Evolutionary conservation across 2,888 invertebrate genomes (phyloP), one percentile per base, ranked within the genome.

Genomic region (Apocheima hispidaria): DNA sequence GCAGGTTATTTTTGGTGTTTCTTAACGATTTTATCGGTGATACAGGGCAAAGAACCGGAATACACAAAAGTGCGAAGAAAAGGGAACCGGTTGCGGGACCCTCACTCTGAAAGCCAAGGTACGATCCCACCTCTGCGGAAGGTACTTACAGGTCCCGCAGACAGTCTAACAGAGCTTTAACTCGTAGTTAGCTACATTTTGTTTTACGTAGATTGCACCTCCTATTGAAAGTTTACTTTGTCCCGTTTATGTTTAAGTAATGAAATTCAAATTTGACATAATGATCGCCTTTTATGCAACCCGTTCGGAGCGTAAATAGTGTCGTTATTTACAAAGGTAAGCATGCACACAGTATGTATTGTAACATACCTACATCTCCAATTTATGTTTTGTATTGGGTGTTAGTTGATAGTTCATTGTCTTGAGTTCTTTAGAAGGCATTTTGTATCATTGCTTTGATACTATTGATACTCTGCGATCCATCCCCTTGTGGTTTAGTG

Each of bases 31-130:
- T 46, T 35, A 18, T 20, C 4, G 23, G 36, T 59, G 21, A 35
- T 35, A 86, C 88, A 95, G 95, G 95, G 94, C 73, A 96, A 96
- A 91, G 96, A 96, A 81, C 96, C 96, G 61, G 96, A 96, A 83
- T 96, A 96, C 79, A 96, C 96, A 4, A 96, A 96, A 93, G 96
- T 96, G 18, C 92, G 96, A 80, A 95, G 96, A 95, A 96, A 96
- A 96, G 96, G 96, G 69, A 95, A 95, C 69, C 93, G 96, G 77
- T 93, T 96, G 58, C 93, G 96, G 60, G 96, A 96, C 86, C 96
- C 96, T 12, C 96, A 96, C 88, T 96, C 96, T 2, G 96, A 96
- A 84, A 96, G 96, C 83, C 96, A 96, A 96, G 96, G 96, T 96
- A 94, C 65, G 57, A 57, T 53, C 51, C 14, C 50, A n/a, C 50